Evolutionary conservation across 2,797 vertebrate genomes (phyloP), one percentile per base, ranked within the genome.

Genomic region (Peromyscus aztecus): DNA sequence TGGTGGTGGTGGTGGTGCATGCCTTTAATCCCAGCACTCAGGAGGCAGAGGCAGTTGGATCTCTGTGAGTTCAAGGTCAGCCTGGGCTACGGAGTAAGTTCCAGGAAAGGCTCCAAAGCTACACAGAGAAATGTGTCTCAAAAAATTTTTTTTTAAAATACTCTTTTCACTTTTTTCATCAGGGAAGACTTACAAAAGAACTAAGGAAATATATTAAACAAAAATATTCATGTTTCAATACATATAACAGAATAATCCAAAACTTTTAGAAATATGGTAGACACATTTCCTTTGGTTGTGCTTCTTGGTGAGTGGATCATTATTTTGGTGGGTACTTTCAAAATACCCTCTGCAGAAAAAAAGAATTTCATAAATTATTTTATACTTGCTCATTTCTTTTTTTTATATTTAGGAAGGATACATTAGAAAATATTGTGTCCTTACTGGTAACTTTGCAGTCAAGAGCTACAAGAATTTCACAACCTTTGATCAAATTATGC

Each of bases 301-400:
- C 16, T 87, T 93, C 40, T 83, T 82, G 55, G 4, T 77, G 21
- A 89, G 2, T 71, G 77, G 24, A 29, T 19, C 89, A 81, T 82
- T 93, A 67, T 65, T 94, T 94, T 76, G 24, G 71, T 84, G 40
- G 89, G 23, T 77, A 81, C 5, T 85, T 80, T 34, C 46, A 78
- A 80, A 55, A n/a, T n/a, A 80, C 4, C 34, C 46, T 52, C 55
- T 31, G 2, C 23, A 7, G 49, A 4, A 52, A n/a, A 80, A 21
- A 55, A 16, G 37, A 4, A 80, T 57, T 55, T 21, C 19, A n/a
- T 57, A 23, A 55, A 55, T n/a, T 55, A 76, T 57, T 55, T 57
- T 46, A 59, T 81, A 77, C 17, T 43, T 80, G 5, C 67, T 76
- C 43, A 59, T 55, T 73, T 16, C 24, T 77, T 78, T 92, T 59